These are phyloP conservation scores for Spodoptera littoralis DNA, from an alignment of 2,888 invertebrate species.

Conservation along the genomic window DNA sequence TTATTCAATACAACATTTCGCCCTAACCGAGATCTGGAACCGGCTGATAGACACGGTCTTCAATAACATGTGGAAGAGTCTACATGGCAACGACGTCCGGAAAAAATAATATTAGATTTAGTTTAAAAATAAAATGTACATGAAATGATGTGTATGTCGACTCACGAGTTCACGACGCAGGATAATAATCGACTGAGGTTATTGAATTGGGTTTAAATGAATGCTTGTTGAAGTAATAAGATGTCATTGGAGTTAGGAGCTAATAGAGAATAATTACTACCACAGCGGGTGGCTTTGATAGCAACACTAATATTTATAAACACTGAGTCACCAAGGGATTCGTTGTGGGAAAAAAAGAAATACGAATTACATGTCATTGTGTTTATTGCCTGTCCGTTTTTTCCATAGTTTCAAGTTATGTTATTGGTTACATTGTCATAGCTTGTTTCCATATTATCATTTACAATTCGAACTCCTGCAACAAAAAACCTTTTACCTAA, in stretches of 20 bases:
- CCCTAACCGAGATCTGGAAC: constrained; percentile 71
- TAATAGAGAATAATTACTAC: constrained; percentile 33
- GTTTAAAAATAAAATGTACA: neutral
- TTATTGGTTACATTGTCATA: too few species aligned
- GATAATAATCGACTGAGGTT: constrained; percentile 1
- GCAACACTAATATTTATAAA: constrained; percentile 17
- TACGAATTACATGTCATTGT: too few species aligned
- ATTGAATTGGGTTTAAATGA: constrained; percentile 18
- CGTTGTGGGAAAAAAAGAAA: constrained; percentile 5
- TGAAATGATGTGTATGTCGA: too few species aligned
- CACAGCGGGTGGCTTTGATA: constrained; percentile 12
- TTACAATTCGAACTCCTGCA: too few species aligned
- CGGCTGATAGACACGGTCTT: constrained; percentile 71
- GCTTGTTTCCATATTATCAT: too few species aligned
- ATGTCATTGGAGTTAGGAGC: constrained; percentile 21
- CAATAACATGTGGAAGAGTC: constrained; percentile 64
- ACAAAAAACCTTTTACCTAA: too few species aligned
- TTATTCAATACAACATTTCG: neutral
- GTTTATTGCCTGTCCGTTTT: too few species aligned
- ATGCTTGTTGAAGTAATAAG: neutral
- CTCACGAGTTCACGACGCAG: too few species aligned
- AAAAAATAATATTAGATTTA: constrained; percentile 14
- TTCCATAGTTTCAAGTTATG: too few species aligned
- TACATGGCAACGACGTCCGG: constrained; percentile 20
- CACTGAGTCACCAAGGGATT: constrained; percentile 33